Base-by-base conservation (phyloP, 1,140 invertebrate species). In the Drosophila sucinea region DNA sequence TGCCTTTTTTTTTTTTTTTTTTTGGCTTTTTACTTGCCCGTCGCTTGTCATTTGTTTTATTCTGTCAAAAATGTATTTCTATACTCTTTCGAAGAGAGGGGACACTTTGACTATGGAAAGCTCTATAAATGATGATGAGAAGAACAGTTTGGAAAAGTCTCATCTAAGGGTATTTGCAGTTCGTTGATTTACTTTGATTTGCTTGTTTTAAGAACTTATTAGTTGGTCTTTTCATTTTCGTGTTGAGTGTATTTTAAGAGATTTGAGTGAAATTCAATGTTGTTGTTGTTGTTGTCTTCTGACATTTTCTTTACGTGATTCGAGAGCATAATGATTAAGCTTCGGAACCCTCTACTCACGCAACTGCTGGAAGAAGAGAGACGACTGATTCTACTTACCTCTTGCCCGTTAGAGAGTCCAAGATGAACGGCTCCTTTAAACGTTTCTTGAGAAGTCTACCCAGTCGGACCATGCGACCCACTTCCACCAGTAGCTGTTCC, bases 381-480 rank as follows among this genome's bases (percentile, higher is more conserved):
- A 47, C 23, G 32, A 60, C 11, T 41, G 23, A 7, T 38, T 30
- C 7, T 32, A 87, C 90, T 75, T 44, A 91, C 90, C 90, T 91
- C 56, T 90, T 91, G 57, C 90, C 90, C 1, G 90, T 91, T 8
- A 74, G 66, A 4, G 87, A 79, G 63, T 92, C 86, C 57, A 92
- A 77, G 77, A 93, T 92, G 55, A 95, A 92, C 6, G 95, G 94
- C 73, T 96, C 95, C 70, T 94, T 94, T 17, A 96, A 92, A 41
- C 96, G 93, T 8, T 95, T 94, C 81, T 94, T 94, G 4, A 96
- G 92, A 33, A 96, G 92, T 55, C 95, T 92, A 11, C 96, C 96
- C 10, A 96, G 92, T 23, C 96, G 93, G 7, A 96, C 94, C 93
- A 96, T 96, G 61, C 96, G 93, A 29, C 95, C 96, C 60, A 96